A percentile compares a stretch with the other conserved stretches of the same genome.
phyloP scores from a whole-genome alignment of 1,140 invertebrate genomes.

The Papilio helenus region DNA sequence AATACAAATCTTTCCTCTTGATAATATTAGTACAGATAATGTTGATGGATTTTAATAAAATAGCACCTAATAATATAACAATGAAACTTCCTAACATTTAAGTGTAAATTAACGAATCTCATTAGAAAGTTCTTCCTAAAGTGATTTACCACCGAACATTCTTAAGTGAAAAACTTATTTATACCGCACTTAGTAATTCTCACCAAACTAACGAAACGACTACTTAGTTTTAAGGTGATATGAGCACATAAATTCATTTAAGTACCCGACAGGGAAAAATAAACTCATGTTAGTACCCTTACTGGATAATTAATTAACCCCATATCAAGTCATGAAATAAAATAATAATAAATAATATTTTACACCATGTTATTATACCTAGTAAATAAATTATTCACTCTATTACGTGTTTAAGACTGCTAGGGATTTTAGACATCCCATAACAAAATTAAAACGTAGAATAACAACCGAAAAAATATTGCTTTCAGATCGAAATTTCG shows the following conservation, averaged over 20 bases:
- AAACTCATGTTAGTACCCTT: not conserved
- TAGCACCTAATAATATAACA: not conserved
- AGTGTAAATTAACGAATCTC: conserved; percentile 7
- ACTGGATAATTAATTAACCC: not conserved
- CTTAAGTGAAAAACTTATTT: conserved; percentile 26
- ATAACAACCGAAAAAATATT: not conserved
- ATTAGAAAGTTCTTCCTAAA: not conserved
- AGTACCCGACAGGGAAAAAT: conserved; percentile 4
- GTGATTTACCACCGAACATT: conserved; percentile 3
- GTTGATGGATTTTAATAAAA: too few relatives aligned
- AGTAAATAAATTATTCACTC: not conserved
- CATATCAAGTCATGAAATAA: not conserved
- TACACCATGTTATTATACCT: not conserved
- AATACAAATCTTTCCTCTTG: too few relatives aligned
- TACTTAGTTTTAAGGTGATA: not conserved
- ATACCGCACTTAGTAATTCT: conserved; percentile 18
- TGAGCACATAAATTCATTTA: not conserved
- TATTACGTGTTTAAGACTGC: not conserved
- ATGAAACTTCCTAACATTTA: not conserved
- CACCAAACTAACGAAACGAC: conserved; percentile 11
- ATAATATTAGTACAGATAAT: too few relatives aligned
- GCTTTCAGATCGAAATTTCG: conserved; percentile 11
- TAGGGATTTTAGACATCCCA: not conserved
- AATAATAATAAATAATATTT: not conserved
- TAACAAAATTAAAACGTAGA: not conserved